Evolutionary conservation across 2,888 invertebrate genomes (phyloP), one percentile per base, ranked within the genome.

Genomic region (Eupithecia centaureata): DNA sequence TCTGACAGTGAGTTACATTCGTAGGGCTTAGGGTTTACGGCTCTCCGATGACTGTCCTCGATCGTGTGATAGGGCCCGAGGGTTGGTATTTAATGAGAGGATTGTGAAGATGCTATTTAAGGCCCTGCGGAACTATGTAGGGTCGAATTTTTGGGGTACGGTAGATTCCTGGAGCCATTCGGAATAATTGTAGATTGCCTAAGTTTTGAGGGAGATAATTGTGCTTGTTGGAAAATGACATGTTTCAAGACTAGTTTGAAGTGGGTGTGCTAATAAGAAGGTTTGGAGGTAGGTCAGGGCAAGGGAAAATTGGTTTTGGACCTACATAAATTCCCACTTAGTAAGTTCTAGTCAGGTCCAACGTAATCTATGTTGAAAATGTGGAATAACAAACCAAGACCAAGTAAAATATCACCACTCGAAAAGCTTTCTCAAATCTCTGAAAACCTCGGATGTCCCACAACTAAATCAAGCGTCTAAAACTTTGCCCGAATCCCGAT

Each of bases 11-110:
- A 73, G 70, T 75, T 73, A 64, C 71, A 69, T 38, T 54, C 70
- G 71, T 74, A 76, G 61, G 61, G 70, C 58, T 72, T 78, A 75
- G 72, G 76, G 80, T 83, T 83, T 81, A 79, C 76, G 69, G 68
- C 72, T 72, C 75, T 67, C 68, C 72, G 77, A 79, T 81, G 81
- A 77, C 77, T 79, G 76, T 72, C 75, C 73, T 56, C 76, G 85
- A 86, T 84, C 82, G 82, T 80, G 77, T 80, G 87, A 88, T 86
- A 85, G 77, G 72, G 71, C 66, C 69, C 74, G 68, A 70, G 79
- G 82, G 79, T 79, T 75, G 81, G 81, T 70, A 70, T 77, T 81
- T 88, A 87, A 88, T 87, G 83, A 87, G 81, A 71, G 71, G 75
- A 73, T 76, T 72, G 61, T 74, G 73, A 77, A 77, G 78, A 77